Conservation (phyloP, 2,113 vertebrate species). For the Equus quagga region DNA sequence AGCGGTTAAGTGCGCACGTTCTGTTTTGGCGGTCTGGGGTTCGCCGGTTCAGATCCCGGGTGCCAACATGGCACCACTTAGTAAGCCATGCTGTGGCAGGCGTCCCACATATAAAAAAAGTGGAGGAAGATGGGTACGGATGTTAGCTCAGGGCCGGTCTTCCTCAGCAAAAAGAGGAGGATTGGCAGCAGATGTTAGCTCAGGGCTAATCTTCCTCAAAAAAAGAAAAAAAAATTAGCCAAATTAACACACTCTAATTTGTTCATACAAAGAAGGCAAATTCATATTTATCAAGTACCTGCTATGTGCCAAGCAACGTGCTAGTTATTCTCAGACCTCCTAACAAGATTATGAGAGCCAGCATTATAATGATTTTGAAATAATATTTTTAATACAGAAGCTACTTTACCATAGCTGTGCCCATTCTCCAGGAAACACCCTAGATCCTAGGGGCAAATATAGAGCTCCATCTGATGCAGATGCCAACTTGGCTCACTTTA, state of each 20-base stretch:
- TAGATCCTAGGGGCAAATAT: background rate
- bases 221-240: background rate
- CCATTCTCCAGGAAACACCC: constrained; percentile 12
- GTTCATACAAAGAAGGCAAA: constrained; percentile 26
- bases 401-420: background rate
- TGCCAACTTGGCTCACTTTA: background rate
- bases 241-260: background rate
- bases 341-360: background rate
- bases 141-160: no score
- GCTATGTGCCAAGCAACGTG: background rate
- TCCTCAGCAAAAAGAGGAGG: no score
- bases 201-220: no score
- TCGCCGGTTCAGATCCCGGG: no score
- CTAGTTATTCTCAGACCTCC: constrained; percentile 11
- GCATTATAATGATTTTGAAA: background rate
- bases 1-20: no score
- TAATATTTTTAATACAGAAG: constrained; percentile 19
- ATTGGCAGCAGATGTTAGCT: no score
- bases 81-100: no score
- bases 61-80: no score
- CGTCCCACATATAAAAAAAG: no score
- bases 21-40: no score
- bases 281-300: background rate
- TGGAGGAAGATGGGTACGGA: no score
- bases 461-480: background rate